These are phyloP conservation scores for Solen grandis DNA, from an alignment of 1,140 invertebrate genomes.

Conservation along the genomic window DNA sequence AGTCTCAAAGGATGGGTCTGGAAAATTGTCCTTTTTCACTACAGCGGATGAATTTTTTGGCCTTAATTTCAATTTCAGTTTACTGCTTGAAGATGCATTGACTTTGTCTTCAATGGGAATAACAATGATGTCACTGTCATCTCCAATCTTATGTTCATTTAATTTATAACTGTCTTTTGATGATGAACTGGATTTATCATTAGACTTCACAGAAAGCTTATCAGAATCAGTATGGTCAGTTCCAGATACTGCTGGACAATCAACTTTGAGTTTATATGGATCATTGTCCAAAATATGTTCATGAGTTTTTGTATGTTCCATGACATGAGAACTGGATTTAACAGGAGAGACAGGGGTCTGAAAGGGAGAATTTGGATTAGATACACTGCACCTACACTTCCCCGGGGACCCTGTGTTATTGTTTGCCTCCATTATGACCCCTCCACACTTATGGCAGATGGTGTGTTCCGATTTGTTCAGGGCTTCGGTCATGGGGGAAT, in stretches of 20 bases:
- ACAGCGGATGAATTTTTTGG: conserved; percentile 3
- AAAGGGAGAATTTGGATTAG: conserved; percentile 44
- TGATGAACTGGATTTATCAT: neutral
- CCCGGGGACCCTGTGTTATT: conserved; percentile 48
- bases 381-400: conserved; percentile 34
- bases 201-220: neutral
- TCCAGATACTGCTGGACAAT: neutral
- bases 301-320: neutral
- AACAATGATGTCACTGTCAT: conserved; percentile 41
- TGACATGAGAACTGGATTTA: neutral
- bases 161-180: neutral
- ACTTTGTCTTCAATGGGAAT: conserved; percentile 1
- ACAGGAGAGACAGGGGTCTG: conserved; percentile 36
- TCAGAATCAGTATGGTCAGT: neutral
- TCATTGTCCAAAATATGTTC: neutral
- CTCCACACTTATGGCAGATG: conserved; percentile 49
- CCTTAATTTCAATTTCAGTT: conserved; percentile 44
- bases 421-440: conserved; percentile 39
- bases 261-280: neutral
- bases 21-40: neutral
- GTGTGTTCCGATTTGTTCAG: conserved; percentile 37
- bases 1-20: neutral
- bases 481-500: conserved; percentile 30
- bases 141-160: conserved; percentile 11
- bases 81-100: neutral